phyloP scores from a whole-genome alignment of 2,113 vertebrate species.

The Grallaria varia region DNA sequence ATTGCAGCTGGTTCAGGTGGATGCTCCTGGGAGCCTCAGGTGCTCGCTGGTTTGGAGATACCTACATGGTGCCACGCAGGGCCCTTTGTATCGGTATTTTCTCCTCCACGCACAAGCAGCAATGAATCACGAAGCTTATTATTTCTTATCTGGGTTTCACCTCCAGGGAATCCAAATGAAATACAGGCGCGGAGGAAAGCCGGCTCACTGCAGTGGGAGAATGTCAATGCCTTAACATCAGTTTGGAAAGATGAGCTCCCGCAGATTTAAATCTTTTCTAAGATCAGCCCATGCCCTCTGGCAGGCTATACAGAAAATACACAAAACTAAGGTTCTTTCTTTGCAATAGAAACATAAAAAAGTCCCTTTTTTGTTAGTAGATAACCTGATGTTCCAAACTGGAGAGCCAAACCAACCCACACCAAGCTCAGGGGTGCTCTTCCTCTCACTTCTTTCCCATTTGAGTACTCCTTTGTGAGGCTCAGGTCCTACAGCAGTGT shows the following conservation, averaged over 20 bases:
- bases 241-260: not conserved
- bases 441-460: not conserved
- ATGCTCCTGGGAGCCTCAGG: not conserved
- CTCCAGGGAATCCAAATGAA: constrained; percentile 19
- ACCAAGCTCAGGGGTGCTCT: not conserved
- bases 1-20: not conserved
- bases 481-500: not conserved
- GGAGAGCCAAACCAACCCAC: not conserved
- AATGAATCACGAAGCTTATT: constrained; percentile 26
- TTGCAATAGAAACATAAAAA: not conserved
- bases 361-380: not conserved
- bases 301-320: not conserved
- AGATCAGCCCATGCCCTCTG: not conserved
- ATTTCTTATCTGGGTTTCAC: not conserved
- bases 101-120: not conserved
- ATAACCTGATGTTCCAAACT: not conserved
- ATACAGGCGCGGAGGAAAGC: not conserved
- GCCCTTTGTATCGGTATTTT: not conserved
- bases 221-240: not conserved
- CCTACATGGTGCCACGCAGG: not conserved
- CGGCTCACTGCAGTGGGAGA: not conserved
- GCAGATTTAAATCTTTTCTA: not conserved
- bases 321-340: not conserved
- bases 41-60: not conserved
- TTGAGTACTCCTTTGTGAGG: not conserved